A percentile compares a stretch with the other conserved stretches of the same genome.
Conservation (phyloP, 2,797 vertebrate genomes). For the Gobionotothen gibberifrons region DNA sequence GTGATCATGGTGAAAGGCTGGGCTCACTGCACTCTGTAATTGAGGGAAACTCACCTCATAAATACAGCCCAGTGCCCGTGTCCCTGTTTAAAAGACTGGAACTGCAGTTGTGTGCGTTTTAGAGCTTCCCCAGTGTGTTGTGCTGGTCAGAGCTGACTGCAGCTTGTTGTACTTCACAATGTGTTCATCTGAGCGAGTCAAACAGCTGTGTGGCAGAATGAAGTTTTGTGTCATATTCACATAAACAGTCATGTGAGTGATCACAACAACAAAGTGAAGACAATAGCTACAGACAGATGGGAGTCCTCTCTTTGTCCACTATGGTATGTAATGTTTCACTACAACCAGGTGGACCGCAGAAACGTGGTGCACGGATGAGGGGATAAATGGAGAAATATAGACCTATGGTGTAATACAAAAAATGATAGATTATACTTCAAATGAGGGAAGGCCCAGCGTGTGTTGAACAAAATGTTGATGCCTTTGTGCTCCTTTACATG, state of each 20-base stretch:
- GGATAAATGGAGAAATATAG: neutral
- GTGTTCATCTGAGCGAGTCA: slow-evolving; percentile 27
- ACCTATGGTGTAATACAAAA: neutral
- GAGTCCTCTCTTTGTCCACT: slow-evolving; percentile 6
- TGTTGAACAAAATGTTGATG: neutral
- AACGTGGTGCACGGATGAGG: neutral
- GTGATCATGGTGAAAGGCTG: slow-evolving; percentile 29
- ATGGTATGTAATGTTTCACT: slow-evolving; percentile 14
- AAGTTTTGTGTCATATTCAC: neutral
- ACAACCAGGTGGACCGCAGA: neutral
- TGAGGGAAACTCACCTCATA: slow-evolving; percentile 39
- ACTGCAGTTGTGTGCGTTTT: neutral
- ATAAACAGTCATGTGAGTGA: slow-evolving; percentile 9
- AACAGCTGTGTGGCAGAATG: slow-evolving; percentile 21
- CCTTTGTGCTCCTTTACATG: neutral
- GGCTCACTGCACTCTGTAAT: slow-evolving; percentile 50
- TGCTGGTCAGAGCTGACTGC: slow-evolving; percentile 9
- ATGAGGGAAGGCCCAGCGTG: neutral
- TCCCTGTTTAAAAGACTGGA: slow-evolving; percentile 14
- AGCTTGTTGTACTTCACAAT: slow-evolving; percentile 23
- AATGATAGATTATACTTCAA: neutral
- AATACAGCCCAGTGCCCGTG: slow-evolving; percentile 11
- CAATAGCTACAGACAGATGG: slow-evolving; percentile 3
- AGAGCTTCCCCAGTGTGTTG: neutral
- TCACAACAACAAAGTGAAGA: slow-evolving; percentile 11